Evolutionary conservation across 2,888 invertebrate genomes (phyloP), one percentile per base, ranked within the genome.

Genomic region (Exephanes ischioxanthus): DNA sequence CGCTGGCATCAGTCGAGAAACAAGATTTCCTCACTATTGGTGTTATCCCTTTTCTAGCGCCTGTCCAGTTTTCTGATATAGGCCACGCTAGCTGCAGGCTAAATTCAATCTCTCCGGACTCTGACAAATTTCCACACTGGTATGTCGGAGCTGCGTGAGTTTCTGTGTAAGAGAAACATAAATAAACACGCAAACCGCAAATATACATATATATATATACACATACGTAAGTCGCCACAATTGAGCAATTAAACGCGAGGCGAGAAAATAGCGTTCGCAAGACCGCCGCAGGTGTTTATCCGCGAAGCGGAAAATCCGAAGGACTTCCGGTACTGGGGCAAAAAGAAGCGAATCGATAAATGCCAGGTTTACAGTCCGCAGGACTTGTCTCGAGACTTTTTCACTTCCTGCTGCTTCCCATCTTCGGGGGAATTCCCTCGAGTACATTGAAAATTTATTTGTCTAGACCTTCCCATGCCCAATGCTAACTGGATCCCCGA

Each of bases 401-500:
- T 67, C 83, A 61, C 70, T 83, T 80, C 45, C 70, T 53, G 77
- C 53, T 61, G 19, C 41, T 22, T 58, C 61, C 55, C 67, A 61
- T 72, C 37, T 66, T 30, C 22, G 16, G 22, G 26, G 37, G 63
- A 85, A 61, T 68, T 83, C 77, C 66, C 73, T 45, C 16, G 84
- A 37, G 63, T 61, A 66, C 80, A 85, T 85, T 70, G 85, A 83
- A 85, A 80, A 87, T 85, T 85, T 87, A 87, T 85, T 85, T 87
- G 85, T 87, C 83, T 78, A 87, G 83, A 83, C 85, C 51, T 72
- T 45, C 22, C 71, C 6, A 61, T 70, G 79, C 80, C 83, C 73
- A 55, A 68, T 55, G 83, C 63, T 80, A 83, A 83, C 80, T 63
- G 68, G 68, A 80, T 77, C 77, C 67, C 53, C 72, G 63, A 48